Base-by-base conservation (phyloP, 2,113 vertebrate species). In the Empidonax traillii region DNA sequence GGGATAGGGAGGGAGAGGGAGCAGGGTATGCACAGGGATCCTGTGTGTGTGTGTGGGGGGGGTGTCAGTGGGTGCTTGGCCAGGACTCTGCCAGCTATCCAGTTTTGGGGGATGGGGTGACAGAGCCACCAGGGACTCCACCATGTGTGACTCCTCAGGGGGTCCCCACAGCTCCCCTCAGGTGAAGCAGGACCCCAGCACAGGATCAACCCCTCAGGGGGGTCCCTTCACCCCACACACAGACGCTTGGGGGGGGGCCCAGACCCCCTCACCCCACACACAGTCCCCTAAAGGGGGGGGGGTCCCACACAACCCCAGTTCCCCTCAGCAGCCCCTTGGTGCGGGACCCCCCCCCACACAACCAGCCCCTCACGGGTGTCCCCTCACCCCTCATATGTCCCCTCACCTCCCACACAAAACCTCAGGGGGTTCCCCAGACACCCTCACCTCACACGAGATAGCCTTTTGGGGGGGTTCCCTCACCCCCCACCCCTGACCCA, bases 31-130 rank as follows among this genome's bases (percentile, higher is more conserved):
- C 18, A 21, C 86, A 49, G 10, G 39, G 55, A 65, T 7, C 12
- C 5, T 0, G 10, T 3, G 12, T 12, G 4, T 35, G 35, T 35
- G 39, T 39, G 39, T 39, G 39, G 12, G 39, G 13, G 16, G 3
- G 28, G 44, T 9, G 2, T 21, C 28, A 14, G 4, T 1, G 55
- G 12, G 15, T 23, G 55, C 52, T 25, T 0, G 13, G 30, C 25
- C 73, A 44, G 35, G 13, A 4, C 59, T n/a, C 23, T 23, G 44
- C 44, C 59, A 14, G 23, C 8, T 3, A 46, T 41, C 6, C 37
- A 12, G 3, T 5, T 10, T 13, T 12, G 13, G 39, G 25, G 27
- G 4, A 43, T 2, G 1, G 22, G 17, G 33, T 18, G 16, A 30
- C n/a, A 69, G 51, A 58, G 61, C 55, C 59, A 56, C 20, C 55